Conservation (phyloP, 1,140 invertebrate genomes). For the Drosophila biarmipes region DNA sequence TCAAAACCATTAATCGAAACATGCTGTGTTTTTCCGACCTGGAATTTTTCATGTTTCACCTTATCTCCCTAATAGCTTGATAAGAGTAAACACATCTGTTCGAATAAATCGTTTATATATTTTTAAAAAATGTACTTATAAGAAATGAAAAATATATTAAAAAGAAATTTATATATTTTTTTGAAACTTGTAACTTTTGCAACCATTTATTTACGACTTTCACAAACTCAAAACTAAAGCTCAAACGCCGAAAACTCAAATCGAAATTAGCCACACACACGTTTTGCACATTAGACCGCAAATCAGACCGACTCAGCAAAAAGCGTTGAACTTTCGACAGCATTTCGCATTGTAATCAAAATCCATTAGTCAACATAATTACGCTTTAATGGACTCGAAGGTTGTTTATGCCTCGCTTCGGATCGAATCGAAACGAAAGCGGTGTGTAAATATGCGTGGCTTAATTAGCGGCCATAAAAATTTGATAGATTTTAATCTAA, state of each 20-base stretch:
- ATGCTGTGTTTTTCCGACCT: background rate
- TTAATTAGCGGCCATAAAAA: conserved; percentile 54
- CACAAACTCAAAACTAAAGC: conserved; percentile 3
- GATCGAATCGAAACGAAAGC: conserved; percentile 16
- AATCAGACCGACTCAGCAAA: conserved; percentile 8
- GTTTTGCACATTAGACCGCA: conserved; percentile 57
- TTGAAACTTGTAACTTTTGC: background rate
- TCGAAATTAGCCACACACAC: conserved; percentile 27
- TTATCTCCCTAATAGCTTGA: too few relatives aligned
- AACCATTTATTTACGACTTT: conserved; percentile 11
- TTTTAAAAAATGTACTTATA: too few relatives aligned
- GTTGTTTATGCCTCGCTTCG: conserved; percentile 36
- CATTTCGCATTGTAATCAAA: conserved; percentile 51
- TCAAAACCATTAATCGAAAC: background rate
- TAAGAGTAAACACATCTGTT: too few relatives aligned
- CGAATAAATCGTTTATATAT: too few relatives aligned
- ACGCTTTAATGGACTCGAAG: conserved; percentile 55
- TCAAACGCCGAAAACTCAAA: background rate
- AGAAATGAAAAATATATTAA: too few relatives aligned
- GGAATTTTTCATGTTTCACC: background rate
- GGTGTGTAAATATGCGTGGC: conserved; percentile 50
- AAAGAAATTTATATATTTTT: too few relatives aligned
- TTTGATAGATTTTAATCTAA: conserved; percentile 51
- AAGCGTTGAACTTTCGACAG: conserved; percentile 55
- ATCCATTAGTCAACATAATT: conserved; percentile 71